Base-by-base conservation (phyloP, 2,113 vertebrate species). In the Sebastes schlegelii region DNA sequence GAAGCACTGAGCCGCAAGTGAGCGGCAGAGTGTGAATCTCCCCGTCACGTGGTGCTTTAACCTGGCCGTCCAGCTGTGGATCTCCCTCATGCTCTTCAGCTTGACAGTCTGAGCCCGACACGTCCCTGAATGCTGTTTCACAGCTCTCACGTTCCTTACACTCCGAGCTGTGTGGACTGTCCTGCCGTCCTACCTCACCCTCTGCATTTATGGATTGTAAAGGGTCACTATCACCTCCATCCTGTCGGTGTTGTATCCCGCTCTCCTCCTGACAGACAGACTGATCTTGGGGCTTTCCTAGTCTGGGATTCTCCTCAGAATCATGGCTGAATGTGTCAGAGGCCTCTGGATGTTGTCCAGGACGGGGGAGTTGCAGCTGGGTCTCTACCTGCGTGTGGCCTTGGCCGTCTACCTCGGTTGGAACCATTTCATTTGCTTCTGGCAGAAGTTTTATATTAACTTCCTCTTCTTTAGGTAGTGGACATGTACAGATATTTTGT, bases 1-100 rank as follows among this genome's bases (percentile, higher is more conserved):
- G 55, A 79, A 69, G 71, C 46, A 34, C 17, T 64, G 66, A 43
- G 43, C n/a, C 34, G 8, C 43, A 64, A 46, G 69, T 40, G 49
- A 21, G 21, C 4, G 6, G 14, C 13, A 61, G 9, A 74, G 46
- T 2, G 2, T 14, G 54, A 71, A 19, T 45, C 21, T 78, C 75
- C 42, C 10, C 54, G 26, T 83, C 49, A 54, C 5, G 1, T 1
- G 55, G 19, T 34, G 23, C 43, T 66, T 21, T 3, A 45, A 43
- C 16, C 40, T 12, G 66, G 12, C 11, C 45, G 6, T 52, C 65
- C 12, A 52, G 52, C 23, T 55, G 72, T 42, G 9, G 63, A 21
- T 19, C 11, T 1, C 21, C 14, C 14, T 62, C 65, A 48, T 2
- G 2, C 26, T 34, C n/a, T 42, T 34, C 34, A 34, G 34, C 34